A percentile compares a stretch with the other conserved stretches of the same genome.
phyloP scores from a whole-genome alignment of 2,797 vertebrate genomes.

The Anguilla obscura region DNA sequence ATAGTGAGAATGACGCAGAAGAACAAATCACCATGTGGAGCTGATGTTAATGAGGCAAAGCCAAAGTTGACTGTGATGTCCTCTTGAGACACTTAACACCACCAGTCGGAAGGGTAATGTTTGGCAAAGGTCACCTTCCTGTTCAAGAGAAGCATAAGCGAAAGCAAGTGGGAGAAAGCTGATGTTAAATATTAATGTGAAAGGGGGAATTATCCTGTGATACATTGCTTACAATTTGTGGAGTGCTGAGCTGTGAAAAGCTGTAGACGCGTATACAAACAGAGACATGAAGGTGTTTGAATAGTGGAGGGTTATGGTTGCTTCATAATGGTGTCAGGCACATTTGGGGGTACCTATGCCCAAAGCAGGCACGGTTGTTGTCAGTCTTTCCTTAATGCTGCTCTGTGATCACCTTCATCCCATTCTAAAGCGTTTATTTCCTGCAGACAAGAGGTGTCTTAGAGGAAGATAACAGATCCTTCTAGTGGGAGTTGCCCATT shows the following conservation, averaged over 20 bases:
- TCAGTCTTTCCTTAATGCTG: neutral
- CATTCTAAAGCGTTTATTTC: neutral
- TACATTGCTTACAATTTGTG: conserved; percentile 39
- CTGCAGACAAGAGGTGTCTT: neutral
- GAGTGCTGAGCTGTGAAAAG: conserved; percentile 37
- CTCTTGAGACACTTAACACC: conserved; percentile 26
- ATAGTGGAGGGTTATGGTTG: neutral
- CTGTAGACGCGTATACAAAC: neutral
- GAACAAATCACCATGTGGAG: neutral
- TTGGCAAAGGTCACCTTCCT: conserved; percentile 36
- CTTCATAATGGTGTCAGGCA: too few relatives aligned
- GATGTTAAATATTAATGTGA: conserved; percentile 61
- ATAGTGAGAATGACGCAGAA: neutral
- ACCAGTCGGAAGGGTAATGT: conserved; percentile 25
- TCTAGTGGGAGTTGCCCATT: neutral
- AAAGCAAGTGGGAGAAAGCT: conserved; percentile 42
- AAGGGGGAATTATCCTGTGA: conserved; percentile 43
- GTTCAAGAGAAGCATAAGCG: conserved; percentile 31
- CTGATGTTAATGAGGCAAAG: conserved; percentile 28
- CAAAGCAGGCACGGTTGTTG: neutral
- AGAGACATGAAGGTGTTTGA: neutral
- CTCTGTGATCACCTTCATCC: neutral
- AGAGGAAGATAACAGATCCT: neutral
- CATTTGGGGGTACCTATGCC: neutral
- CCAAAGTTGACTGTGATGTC: conserved; percentile 19